Evolutionary conservation across 2,888 invertebrate species (phyloP).

Genomic region (Saturnia japonica): DNA sequence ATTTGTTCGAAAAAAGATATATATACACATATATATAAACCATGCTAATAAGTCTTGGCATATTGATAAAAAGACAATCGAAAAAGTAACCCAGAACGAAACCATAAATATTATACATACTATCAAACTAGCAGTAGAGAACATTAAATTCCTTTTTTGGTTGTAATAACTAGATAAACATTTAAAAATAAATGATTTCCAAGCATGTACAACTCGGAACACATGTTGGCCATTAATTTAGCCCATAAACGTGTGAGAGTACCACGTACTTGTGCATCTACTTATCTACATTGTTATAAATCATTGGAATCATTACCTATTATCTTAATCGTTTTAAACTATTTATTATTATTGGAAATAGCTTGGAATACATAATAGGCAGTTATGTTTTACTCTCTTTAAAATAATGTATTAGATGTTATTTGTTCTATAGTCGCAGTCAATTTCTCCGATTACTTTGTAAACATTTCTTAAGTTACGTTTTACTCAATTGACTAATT

Average conservation of each 20-base stretch:
- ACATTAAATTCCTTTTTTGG: background rate
- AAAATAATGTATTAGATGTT: background rate
- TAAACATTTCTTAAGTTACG: background rate
- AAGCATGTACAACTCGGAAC: conserved; percentile 35
- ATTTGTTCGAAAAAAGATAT: no score
- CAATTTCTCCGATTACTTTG: background rate
- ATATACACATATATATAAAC: background rate
- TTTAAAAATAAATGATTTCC: conserved; percentile 10
- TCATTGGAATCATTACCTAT: conserved; percentile 49
- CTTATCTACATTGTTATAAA: conserved; percentile 49
- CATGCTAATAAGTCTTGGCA: background rate
- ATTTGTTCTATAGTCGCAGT: background rate
- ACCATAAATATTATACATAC: background rate
- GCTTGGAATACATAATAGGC: background rate
- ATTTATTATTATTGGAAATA: conserved; percentile 1
- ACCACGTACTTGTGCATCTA: conserved; percentile 52
- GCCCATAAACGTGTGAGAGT: conserved; percentile 44
- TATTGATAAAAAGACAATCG: background rate
- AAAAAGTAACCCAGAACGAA: background rate
- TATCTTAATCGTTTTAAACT: conserved; percentile 53
- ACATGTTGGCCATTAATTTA: conserved; percentile 57
- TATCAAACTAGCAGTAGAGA: background rate
- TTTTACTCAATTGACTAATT: background rate
- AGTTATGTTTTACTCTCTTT: background rate
- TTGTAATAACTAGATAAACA: conserved; percentile 2